Evolutionary conservation across 2,797 vertebrate genomes (phyloP).

Genomic region (Mus caroli): DNA sequence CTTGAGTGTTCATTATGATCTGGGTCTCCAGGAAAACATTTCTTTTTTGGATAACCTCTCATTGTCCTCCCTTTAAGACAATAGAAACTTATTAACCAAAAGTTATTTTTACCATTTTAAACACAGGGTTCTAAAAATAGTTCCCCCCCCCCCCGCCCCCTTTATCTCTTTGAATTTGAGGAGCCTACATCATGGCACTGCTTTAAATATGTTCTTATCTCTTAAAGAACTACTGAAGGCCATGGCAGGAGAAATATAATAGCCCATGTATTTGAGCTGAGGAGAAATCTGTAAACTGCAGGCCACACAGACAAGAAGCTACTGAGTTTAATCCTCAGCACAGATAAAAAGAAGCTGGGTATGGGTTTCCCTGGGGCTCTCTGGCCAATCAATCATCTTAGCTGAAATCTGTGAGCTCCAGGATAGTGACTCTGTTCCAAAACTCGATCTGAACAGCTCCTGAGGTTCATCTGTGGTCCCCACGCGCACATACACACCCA

Average conservation of each 20-base stretch:
- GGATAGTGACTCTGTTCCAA: neutral
- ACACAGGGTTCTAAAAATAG: constrained; percentile 21
- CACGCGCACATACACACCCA: too few relatives aligned
- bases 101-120: constrained; percentile 38
- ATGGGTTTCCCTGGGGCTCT: neutral
- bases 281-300: neutral
- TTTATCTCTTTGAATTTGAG: neutral
- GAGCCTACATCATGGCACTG: neutral
- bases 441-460: neutral
- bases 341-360: neutral
- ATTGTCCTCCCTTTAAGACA: constrained; percentile 94
- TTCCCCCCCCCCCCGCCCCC: neutral
- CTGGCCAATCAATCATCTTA: neutral
- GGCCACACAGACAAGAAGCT: neutral
- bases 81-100: constrained; percentile 75
- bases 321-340: neutral
- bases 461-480: neutral
- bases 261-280: neutral
- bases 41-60: constrained; percentile 95
- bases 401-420: neutral
- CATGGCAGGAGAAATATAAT: neutral
- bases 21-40: constrained; percentile 93
- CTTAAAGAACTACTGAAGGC: neutral
- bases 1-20: constrained; percentile 96
- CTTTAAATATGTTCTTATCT: neutral